These are phyloP conservation scores for Bugulina stolonifera DNA, from an alignment of 2,888 invertebrate genomes.

Conservation along the genomic window DNA sequence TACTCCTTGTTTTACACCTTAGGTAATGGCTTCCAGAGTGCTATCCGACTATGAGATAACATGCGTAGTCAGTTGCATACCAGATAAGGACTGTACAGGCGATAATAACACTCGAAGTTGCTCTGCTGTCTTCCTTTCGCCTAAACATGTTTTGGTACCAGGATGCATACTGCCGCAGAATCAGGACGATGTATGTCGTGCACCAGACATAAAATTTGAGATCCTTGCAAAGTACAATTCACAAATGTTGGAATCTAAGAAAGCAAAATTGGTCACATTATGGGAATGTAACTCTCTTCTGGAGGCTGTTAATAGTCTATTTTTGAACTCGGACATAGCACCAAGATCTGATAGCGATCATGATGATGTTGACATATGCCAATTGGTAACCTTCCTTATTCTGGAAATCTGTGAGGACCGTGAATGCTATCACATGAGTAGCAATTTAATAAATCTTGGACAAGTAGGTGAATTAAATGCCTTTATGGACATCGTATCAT, in stretches of 20 bases:
- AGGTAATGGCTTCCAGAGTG: not conserved
- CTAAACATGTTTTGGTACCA: not conserved
- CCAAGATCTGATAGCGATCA: not conserved
- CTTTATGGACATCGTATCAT: not conserved
- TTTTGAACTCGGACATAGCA: not conserved
- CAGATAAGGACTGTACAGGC: not conserved
- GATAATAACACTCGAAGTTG: not conserved
- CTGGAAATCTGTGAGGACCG: not conserved
- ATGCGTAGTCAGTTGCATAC: not conserved
- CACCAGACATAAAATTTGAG: not conserved
- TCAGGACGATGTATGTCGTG: not conserved
- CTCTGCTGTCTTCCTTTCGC: constrained; percentile 3
- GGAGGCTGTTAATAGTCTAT: not conserved
- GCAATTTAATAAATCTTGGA: not conserved
- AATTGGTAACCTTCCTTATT: not conserved
- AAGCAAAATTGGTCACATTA: not conserved
- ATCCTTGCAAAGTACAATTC: not conserved
- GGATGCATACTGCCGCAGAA: not conserved
- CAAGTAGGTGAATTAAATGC: not conserved
- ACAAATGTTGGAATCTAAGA: not conserved
- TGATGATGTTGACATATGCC: not conserved
- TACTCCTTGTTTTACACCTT: too few relatives aligned
- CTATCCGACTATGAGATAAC: not conserved
- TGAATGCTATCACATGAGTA: not conserved
- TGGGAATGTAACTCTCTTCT: not conserved